Conservation (phyloP, 2,888 invertebrate species). For the Aphidius colemani region DNA sequence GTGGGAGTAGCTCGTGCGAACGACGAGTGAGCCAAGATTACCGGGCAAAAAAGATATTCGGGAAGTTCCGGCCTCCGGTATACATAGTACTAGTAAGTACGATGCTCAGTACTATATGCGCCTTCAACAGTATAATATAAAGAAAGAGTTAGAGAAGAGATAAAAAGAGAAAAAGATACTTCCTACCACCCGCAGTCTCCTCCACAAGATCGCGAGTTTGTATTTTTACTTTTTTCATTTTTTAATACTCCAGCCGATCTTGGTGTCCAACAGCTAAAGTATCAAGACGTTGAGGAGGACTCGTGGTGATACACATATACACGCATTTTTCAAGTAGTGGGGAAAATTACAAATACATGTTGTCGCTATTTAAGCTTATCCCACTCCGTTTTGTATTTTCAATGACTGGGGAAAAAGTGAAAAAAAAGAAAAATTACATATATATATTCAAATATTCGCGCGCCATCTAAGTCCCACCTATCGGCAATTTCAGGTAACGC, state of each 20-base stretch:
- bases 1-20: constrained; percentile 36
- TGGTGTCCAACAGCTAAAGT: not conserved
- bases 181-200: constrained; percentile 7
- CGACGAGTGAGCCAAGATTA: constrained; percentile 42
- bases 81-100: too few species aligned
- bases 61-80: constrained; percentile 40
- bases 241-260: not conserved
- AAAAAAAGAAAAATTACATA: too few species aligned
- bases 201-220: constrained; percentile 1
- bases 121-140: too few species aligned
- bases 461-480: constrained; percentile 16
- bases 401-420: not conserved
- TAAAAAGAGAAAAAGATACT: not conserved
- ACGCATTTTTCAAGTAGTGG: not conserved
- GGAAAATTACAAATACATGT: not conserved
- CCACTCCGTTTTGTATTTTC: not conserved
- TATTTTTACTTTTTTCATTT: not conserved
- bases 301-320: too few species aligned
- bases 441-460: not conserved
- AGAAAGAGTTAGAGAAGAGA: too few species aligned
- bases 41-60: constrained; percentile 52
- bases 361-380: not conserved
- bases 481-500: not conserved
- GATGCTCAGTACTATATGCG: too few species aligned
- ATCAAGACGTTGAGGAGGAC: too few species aligned